A percentile compares a stretch with the other conserved stretches of the same genome.
Evolutionary conservation across 2,797 vertebrate genomes (phyloP).

Genomic region (Anomalospiza imberbis): DNA sequence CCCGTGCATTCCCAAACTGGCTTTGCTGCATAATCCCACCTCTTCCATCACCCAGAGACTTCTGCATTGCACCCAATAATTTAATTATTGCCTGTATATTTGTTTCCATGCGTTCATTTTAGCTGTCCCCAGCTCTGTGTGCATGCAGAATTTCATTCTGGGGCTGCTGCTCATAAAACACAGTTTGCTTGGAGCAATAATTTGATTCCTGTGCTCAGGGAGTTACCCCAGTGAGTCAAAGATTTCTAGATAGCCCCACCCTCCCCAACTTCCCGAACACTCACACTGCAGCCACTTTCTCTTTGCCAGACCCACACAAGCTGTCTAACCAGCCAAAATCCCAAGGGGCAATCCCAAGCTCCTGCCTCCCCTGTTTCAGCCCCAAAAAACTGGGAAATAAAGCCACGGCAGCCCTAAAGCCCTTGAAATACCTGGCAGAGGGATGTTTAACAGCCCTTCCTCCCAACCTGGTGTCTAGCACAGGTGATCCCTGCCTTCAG

Average conservation of each 20-base stretch:
- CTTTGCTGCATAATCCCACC: conserved; percentile 15
- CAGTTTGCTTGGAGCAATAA: conserved; percentile 54
- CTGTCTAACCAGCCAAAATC: conserved; percentile 31
- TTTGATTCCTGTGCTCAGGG: conserved; percentile 65
- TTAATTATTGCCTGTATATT: not conserved
- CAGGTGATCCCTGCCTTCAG: not conserved
- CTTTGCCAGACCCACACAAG: conserved; percentile 60
- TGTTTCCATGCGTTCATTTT: not conserved
- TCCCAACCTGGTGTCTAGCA: not conserved
- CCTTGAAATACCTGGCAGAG: not conserved
- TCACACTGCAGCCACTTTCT: conserved; percentile 56
- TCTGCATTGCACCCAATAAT: conserved; percentile 9
- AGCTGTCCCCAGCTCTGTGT: not conserved
- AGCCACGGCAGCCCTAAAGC: not conserved
- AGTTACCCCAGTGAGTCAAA: conserved; percentile 76
- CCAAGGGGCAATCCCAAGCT: conserved; percentile 47
- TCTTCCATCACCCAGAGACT: not conserved
- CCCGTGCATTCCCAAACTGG: not conserved
- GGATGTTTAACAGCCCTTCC: not conserved
- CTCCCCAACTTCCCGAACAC: conserved; percentile 69
- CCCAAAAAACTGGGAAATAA: not conserved
- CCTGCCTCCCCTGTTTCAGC: conserved; percentile 7
- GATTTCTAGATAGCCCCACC: conserved; percentile 69
- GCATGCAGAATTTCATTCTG: not conserved
- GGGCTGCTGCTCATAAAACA: conserved; percentile 18